These are phyloP conservation scores for Nyctalus aviator DNA, from an alignment of 2,797 vertebrate species.

Conservation along the genomic window DNA sequence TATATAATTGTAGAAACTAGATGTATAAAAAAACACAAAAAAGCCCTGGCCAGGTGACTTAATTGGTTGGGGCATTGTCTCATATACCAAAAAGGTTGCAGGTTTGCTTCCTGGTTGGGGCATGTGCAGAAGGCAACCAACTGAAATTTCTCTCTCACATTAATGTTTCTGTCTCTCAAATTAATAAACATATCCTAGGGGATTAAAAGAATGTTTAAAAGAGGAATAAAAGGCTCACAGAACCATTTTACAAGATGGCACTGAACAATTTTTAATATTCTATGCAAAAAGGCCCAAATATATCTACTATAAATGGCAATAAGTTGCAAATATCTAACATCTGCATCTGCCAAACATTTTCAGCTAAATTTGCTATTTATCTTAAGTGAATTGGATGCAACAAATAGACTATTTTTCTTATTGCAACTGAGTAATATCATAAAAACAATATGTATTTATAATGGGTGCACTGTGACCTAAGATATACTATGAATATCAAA, in stretches of 20 bases:
- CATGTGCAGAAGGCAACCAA: background rate
- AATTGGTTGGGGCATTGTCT: background rate
- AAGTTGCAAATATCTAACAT: background rate
- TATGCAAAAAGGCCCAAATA: slow-evolving; percentile 17
- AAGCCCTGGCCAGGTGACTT: background rate
- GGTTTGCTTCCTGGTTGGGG: background rate
- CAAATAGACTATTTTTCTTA: slow-evolving; percentile 33
- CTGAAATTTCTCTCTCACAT: background rate
- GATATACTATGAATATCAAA: slow-evolving; percentile 12
- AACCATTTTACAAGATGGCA: slow-evolving; percentile 29
- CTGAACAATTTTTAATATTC: slow-evolving; percentile 26
- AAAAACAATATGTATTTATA: background rate
- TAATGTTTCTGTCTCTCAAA: background rate
- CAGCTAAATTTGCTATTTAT: slow-evolving; percentile 47
- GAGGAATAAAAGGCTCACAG: slow-evolving; percentile 20
- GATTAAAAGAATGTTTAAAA: background rate
- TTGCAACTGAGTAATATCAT: background rate
- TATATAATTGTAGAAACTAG: background rate
- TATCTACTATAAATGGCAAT: slow-evolving; percentile 14
- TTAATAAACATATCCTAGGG: background rate
- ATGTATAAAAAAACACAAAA: slow-evolving; percentile 18
- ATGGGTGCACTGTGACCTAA: background rate
- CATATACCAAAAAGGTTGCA: background rate
- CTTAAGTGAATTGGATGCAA: slow-evolving; percentile 37
- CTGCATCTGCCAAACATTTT: background rate